Conservation (phyloP, 30 jellyfish, hydroid and myxozoan genomes). For the Clytia hemisphaerica region DNA sequence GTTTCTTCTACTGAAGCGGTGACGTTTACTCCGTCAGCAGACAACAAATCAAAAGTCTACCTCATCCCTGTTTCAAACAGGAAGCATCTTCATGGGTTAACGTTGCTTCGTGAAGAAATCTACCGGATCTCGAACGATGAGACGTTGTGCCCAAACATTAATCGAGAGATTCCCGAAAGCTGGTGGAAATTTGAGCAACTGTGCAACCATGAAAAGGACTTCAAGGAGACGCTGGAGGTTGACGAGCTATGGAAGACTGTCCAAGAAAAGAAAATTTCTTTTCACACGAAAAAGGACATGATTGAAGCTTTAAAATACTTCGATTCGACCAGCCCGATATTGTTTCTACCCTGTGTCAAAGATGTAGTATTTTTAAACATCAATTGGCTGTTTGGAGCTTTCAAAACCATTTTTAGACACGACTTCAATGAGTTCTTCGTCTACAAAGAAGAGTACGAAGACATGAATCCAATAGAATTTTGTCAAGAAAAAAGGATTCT, state of each 20-base stretch:
- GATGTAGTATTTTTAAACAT: conserved; percentile 56
- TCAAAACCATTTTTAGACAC: conserved; percentile 55
- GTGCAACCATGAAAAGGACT: conserved; percentile 17
- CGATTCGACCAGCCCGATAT: conserved; percentile 53
- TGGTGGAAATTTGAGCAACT: conserved; percentile 57
- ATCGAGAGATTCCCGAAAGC: conserved; percentile 47
- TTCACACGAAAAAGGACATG: conserved; percentile 9
- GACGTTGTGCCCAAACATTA: conserved; percentile 48
- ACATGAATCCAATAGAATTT: conserved; percentile 9
- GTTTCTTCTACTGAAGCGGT: conserved; percentile 5
- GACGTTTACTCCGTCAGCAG: too few species aligned
- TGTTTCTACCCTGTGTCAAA: conserved; percentile 22
- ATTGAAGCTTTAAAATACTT: conserved; percentile 47
- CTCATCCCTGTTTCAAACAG: conserved; percentile 58
- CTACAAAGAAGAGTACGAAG: conserved; percentile 12
- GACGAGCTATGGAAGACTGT: conserved; percentile 17
- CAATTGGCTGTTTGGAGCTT: conserved; percentile 39
- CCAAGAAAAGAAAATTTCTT: not conserved
- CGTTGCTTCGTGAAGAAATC: conserved; percentile 51
- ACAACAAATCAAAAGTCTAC: not conserved
- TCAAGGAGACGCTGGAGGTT: too few species aligned
- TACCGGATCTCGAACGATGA: conserved; percentile 33
- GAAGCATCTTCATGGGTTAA: conserved; percentile 39
- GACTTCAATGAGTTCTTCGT: conserved; percentile 25
- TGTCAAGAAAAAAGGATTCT: conserved; percentile 36